These are phyloP conservation scores for Trichomalopsis sarcophagae DNA, from an alignment of 1,140 invertebrate species.

Conservation along the genomic window DNA sequence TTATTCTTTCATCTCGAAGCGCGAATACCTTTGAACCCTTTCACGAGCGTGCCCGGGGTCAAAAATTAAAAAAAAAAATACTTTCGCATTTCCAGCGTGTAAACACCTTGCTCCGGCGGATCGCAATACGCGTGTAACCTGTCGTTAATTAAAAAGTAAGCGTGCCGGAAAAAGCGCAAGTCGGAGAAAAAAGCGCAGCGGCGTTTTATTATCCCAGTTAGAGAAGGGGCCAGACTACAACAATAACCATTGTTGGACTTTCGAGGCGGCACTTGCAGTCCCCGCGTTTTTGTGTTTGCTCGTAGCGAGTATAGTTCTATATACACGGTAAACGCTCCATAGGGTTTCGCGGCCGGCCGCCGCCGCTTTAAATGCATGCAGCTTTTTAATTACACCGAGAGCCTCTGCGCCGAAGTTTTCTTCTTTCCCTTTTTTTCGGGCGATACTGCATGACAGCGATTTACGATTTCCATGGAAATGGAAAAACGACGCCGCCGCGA, in stretches of 20 bases:
- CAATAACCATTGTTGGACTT: conserved; percentile 68
- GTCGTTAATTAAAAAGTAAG: conserved; percentile 37
- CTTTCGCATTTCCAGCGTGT: not conserved
- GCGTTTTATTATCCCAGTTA: conserved; percentile 64
- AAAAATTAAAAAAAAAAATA: conserved; percentile 12
- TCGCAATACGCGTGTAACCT: not conserved
- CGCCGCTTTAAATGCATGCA: conserved; percentile 61
- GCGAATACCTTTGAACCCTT: not conserved
- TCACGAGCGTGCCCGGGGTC: not conserved
- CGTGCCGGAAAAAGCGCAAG: conserved; percentile 11
- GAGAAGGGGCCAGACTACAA: conserved; percentile 54
- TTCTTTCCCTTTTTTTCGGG: not conserved
- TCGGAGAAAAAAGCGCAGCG: not conserved
- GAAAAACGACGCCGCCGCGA: conserved; percentile 40
- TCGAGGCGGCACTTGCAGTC: conserved; percentile 53
- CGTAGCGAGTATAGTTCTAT: not conserved
- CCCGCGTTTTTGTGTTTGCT: conserved; percentile 42
- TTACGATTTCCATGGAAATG: conserved; percentile 67
- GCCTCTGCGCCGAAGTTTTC: not conserved
- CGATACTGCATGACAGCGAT: conserved; percentile 52
- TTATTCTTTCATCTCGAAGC: not conserved
- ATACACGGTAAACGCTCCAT: not conserved
- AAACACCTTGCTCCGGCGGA: not conserved
- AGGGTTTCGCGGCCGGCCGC: conserved; percentile 45
- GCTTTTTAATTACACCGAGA: conserved; percentile 66